Evolutionary conservation across 2,888 invertebrate species (phyloP), one percentile per base, ranked within the genome.

Genomic region (Griposia aprilina): DNA sequence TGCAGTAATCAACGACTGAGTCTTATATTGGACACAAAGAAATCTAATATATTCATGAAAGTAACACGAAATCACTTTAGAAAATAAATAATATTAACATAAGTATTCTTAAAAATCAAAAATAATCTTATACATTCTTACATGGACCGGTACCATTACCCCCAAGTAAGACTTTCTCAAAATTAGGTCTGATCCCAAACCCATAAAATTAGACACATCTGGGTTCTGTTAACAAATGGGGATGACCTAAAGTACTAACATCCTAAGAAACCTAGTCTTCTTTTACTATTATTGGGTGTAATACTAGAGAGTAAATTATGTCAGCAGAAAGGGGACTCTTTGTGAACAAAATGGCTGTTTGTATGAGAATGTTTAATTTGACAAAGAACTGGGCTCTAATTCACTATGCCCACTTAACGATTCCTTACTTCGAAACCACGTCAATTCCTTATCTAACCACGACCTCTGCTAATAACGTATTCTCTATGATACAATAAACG

Each of bases 191-290:
- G 63, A 71, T 69, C 79, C 79, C 62, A 63, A 76, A 72, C 3
- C 52, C 69, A 73, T 77, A 82, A 80, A 66, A 77, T 79, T 73
- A 74, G 74, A 55, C 66, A 72, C 85, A 85, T 82, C 79, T 84
- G 78, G 65, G 65, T 48, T 74, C 50, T 63, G 45, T n/a, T 66
- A 77, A 70, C 23, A 85, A 78, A 75, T 67, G 20, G 52, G 13
- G 36, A 50, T 55, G 1, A 52, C 17, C 8, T 36, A 11, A 30
- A 59, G 69, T 60, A 70, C 59, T 52, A 45, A 15, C 26, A 60
- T 20, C 11, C 8, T 52, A 20, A 63, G n/a, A 13, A 23, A 26
- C 6, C 59, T 62, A 48, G 62, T 59, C 15, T 60, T 60, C 26
- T 45, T 11, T 55, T 59, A 26, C 48, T 57, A 23, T 57, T 13